Evolutionary conservation across 2,888 invertebrate species (phyloP), one percentile per base, ranked within the genome.

Genomic region (Agrilus cyanescens): DNA sequence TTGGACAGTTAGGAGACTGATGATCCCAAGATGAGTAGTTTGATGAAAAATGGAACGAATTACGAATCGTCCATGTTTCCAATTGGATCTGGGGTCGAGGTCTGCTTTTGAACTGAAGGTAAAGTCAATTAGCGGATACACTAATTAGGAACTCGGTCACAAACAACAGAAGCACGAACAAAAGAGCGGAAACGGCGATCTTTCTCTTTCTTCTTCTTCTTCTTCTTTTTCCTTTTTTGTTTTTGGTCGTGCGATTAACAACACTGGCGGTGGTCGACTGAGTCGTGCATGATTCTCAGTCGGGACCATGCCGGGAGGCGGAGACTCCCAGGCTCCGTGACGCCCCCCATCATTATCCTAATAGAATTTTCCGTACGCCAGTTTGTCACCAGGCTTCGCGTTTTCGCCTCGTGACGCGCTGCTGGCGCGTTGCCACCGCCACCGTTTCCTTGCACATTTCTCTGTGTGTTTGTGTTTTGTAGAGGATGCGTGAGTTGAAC

Each of bases 261-360:
- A 49, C 49, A 50, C 46, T 50, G 48, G 47, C 46, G 41, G 46
- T 45, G 47, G 47, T 46, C 46, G 49, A 50, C 50, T 50, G 50
- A 50, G 45, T 43, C 44, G 43, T 46, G 44, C 46, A 43, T 44
- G 50, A 32, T 49, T 40, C 44, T 40, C 38, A 32, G 37, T 38
- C 40, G 45, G 49, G 47, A 53, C 52, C 53, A 52, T 53, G 49
- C 50, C 52, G 50, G 46, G 45, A 46, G 54, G 54, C 53, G 54
- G 46, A 44, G 53, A 47, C 53, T 53, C 46, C 42, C 45, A 45
- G 50, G 51, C 51, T 46, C 39, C 41, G 46, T 32, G 40, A 45
- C 49, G 48, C 53, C 52, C 48, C 46, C 49, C 52, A 48, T 53
- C 50, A 50, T 51, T 49, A 53, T 51, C 46, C 46, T 51, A 51